Evolutionary conservation across 2,113 vertebrate species (phyloP), one percentile per base, ranked within the genome.

Genomic region (Onychostruthus taczanowskii): DNA sequence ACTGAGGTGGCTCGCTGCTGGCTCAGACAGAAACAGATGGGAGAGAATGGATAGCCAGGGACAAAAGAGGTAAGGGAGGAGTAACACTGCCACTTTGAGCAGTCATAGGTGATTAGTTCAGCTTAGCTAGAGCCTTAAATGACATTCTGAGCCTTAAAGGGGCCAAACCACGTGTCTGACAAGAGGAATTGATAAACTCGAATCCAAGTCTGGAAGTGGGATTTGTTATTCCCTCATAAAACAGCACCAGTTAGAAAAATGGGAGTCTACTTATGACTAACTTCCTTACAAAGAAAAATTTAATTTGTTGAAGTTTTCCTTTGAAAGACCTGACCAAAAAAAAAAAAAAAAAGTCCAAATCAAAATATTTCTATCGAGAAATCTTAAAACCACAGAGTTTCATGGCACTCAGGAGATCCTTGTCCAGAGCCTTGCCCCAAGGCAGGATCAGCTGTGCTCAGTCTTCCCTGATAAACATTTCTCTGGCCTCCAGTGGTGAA

Each of bases 341-440:
- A 77, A 59, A 75, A 77, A 80, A 52, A 53, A 49, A 16, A 10
- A 35, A 2, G 20, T 55, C 11, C 13, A 61, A 50, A 41, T 47
- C 19, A 63, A 93, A 82, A 55, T 46, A 76, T 15, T 87, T 75
- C 28, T 79, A n/a, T 27, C 46, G 37, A 91, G 58, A 91, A 90
- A 70, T 70, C 41, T 64, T 61, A 82, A 58, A 87, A 74, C 33
- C 0, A 0, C 15, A 37, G 46, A 46, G 14, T 87, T 81, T 78
- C 28, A 66, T 0, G 0, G 41, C 0, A 0, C 50, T 77, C 55
- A 47, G 16, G 47, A 50, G 39, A 77, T 10, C 31, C 23, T 94
- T 0, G 0, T 73, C 75, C 55, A 85, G 53, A 94, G 6, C 46
- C 22, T 33, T 77, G 46, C 63, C 37, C 28, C 2, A 9, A 77